Percentiles rank a stretch among this genome's conserved stretches.
These are phyloP conservation scores for Caenorhabditis brenneri DNA, from an alignment of 1,140 invertebrate genomes.

Conservation along the genomic window DNA sequence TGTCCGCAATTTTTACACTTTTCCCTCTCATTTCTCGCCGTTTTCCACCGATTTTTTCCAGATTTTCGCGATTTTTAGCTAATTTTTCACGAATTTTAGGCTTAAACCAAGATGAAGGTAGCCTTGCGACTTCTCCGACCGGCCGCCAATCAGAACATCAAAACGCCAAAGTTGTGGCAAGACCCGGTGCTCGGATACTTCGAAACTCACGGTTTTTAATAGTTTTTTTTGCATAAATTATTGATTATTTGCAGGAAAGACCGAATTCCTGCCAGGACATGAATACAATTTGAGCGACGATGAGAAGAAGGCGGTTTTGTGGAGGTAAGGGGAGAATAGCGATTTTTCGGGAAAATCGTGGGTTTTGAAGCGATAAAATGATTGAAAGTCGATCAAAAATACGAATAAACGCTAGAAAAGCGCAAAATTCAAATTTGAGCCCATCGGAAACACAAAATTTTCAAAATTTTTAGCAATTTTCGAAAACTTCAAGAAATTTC, in stretches of 20 bases:
- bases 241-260: conserved; percentile 60
- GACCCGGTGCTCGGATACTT: conserved; percentile 70
- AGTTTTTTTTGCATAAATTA: background rate
- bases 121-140: conserved; percentile 65
- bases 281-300: conserved; percentile 70
- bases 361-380: too few relatives aligned
- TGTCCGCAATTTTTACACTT: too few relatives aligned
- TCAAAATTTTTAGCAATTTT: too few relatives aligned
- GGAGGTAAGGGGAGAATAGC: conserved; percentile 58
- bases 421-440: too few relatives aligned
- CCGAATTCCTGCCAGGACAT: conserved; percentile 67
- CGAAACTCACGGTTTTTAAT: conserved; percentile 63
- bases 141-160: conserved; percentile 69
- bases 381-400: too few relatives aligned
- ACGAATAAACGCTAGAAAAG: too few relatives aligned
- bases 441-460: too few relatives aligned
- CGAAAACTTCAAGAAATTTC: too few relatives aligned
- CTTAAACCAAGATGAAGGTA: conserved; percentile 60
- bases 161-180: conserved; percentile 66
- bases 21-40: background rate
- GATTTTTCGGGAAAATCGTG: too few relatives aligned
- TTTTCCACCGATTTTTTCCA: background rate
- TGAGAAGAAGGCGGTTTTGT: conserved; percentile 69
- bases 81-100: conserved; percentile 19
- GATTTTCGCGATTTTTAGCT: too few relatives aligned